phyloP scores from a whole-genome alignment of 2,113 vertebrate species.

The Ursus arctos region DNA sequence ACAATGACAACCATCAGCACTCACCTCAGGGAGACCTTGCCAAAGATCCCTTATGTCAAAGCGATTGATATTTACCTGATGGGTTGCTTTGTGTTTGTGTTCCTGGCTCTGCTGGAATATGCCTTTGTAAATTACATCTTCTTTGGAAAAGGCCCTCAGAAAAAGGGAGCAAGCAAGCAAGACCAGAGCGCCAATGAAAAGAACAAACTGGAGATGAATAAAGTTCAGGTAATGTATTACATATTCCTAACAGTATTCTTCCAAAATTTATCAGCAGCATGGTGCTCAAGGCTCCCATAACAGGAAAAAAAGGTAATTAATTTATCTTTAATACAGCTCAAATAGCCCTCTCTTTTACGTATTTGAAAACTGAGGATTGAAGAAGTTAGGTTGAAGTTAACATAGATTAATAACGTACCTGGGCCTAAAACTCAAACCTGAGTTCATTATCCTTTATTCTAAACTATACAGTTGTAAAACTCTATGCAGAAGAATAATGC shows the following conservation, averaged over 20 bases:
- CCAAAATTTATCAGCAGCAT: neutral
- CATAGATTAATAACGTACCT: neutral
- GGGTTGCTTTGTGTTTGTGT: slow-evolving; percentile 98
- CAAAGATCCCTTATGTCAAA: slow-evolving; percentile 97
- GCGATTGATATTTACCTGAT: slow-evolving; percentile 97
- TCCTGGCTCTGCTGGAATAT: slow-evolving; percentile 96
- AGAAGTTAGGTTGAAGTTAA: neutral
- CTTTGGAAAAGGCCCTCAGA: slow-evolving; percentile 96
- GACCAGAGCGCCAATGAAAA: slow-evolving; percentile 89
- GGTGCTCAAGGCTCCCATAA: neutral
- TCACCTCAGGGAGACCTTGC: slow-evolving; percentile 96
- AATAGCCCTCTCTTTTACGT: neutral
- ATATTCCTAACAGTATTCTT: neutral
- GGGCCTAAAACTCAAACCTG: neutral
- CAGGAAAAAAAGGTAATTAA: neutral
- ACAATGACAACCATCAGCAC: slow-evolving; percentile 99
- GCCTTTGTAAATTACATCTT: slow-evolving; percentile 98
- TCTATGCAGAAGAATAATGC: neutral
- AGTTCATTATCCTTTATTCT: neutral
- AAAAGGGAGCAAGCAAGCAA: slow-evolving; percentile 92
- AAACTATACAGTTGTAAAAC: neutral
- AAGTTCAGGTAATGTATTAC: slow-evolving; percentile 87
- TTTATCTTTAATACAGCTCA: neutral
- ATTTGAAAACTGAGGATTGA: neutral
- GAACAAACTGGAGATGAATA: slow-evolving; percentile 88